A percentile compares a stretch with the other conserved stretches of the same genome.
phyloP scores from a whole-genome alignment of 2,797 vertebrate genomes.

The Etheostoma nigrum region DNA sequence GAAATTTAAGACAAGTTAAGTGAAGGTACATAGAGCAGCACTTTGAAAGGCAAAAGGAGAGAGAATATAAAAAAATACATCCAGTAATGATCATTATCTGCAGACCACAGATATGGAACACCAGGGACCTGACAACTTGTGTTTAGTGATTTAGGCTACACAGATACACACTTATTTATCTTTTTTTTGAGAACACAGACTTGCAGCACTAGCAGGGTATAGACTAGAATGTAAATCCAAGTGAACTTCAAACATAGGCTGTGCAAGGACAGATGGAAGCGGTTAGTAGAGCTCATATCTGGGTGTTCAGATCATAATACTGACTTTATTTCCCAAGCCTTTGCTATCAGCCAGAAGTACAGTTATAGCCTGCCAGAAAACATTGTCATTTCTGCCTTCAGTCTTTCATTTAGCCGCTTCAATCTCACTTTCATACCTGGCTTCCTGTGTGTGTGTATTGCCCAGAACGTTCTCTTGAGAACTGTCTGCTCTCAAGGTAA shows the following conservation, averaged over 20 bases:
- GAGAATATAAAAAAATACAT: slow-evolving; percentile 32
- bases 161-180: slow-evolving; percentile 22
- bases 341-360: slow-evolving; percentile 69
- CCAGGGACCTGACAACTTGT: slow-evolving; percentile 39
- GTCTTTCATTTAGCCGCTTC: slow-evolving; percentile 73
- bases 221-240: slow-evolving; percentile 60
- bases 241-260: slow-evolving; percentile 72
- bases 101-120: slow-evolving; percentile 45
- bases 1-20: slow-evolving; percentile 67
- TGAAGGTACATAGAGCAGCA: slow-evolving; percentile 52
- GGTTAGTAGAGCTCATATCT: slow-evolving; percentile 78
- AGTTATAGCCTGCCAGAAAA: slow-evolving; percentile 73
- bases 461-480: slow-evolving; percentile 65
- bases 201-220: slow-evolving; percentile 42
- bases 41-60: slow-evolving; percentile 42
- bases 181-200: slow-evolving; percentile 21
- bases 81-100: slow-evolving; percentile 61
- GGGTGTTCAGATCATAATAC: slow-evolving; percentile 76
- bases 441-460: slow-evolving; percentile 43
- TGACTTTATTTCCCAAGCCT: slow-evolving; percentile 75
- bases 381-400: slow-evolving; percentile 71
- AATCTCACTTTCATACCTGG: slow-evolving; percentile 71
- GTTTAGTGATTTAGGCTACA: slow-evolving; percentile 44
- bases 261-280: slow-evolving; percentile 76
- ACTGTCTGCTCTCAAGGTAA: slow-evolving; percentile 69